A percentile compares a stretch with the other conserved stretches of the same genome.
These are phyloP conservation scores for Lepus timidus DNA, from an alignment of 2,113 vertebrate genomes.

Conservation along the genomic window DNA sequence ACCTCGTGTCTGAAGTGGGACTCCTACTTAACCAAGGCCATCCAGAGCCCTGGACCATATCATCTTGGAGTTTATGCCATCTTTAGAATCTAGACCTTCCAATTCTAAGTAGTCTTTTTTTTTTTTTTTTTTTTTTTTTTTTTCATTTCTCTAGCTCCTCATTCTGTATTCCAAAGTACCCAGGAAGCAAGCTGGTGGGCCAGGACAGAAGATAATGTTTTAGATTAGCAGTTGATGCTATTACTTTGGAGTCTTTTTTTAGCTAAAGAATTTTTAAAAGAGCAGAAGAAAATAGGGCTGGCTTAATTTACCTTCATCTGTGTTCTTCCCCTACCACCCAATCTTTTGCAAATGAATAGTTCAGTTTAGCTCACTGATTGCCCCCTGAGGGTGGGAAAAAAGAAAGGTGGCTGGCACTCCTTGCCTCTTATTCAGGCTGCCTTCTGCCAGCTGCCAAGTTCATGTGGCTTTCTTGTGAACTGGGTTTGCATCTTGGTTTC, in stretches of 20 bases:
- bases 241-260: conserved; percentile 74
- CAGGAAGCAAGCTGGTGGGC: conserved; percentile 17
- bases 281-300: conserved; percentile 68
- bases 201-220: conserved; percentile 50
- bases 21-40: not conserved
- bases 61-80: not conserved
- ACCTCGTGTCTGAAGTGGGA: conserved; percentile 60
- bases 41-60: not conserved
- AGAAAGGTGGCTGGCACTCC: not conserved
- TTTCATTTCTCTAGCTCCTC: not conserved
- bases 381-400: not conserved
- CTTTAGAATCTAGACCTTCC: not conserved
- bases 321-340: conserved; percentile 14
- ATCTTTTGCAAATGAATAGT: conserved; percentile 70
- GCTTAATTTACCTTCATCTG: conserved; percentile 67
- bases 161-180: not conserved
- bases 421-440: not conserved
- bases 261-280: conserved; percentile 65
- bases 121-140: not conserved
- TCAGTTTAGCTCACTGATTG: conserved; percentile 29
- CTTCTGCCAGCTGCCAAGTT: not conserved
- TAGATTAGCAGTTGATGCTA: conserved; percentile 60
- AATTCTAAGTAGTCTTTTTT: conserved; percentile 26
- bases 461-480: not conserved
- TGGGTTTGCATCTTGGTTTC: not conserved